phyloP scores from a whole-genome alignment of 2,888 invertebrate species.

The Lapara coniferarum region DNA sequence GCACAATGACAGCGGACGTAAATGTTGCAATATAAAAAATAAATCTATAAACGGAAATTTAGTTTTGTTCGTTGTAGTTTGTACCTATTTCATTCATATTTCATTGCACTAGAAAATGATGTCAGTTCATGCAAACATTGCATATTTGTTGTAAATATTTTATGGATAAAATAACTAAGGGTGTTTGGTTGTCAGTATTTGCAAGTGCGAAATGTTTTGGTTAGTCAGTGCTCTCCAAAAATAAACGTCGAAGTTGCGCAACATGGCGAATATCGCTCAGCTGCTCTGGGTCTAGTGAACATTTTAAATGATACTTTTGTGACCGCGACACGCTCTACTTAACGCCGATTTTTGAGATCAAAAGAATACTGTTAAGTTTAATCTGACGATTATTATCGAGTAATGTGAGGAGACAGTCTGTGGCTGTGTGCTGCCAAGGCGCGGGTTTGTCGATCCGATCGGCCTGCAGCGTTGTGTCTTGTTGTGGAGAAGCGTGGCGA shows the following conservation, averaged over 20 bases:
- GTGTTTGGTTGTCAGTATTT: not conserved
- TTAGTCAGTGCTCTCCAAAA: conserved; percentile 22
- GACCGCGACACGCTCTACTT: conserved; percentile 77
- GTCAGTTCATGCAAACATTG: conserved; percentile 15
- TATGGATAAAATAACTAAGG: not conserved
- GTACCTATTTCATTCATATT: not conserved
- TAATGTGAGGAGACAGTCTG: conserved; percentile 63
- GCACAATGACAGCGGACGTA: not conserved
- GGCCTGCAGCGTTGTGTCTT: conserved; percentile 35
- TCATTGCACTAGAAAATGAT: conserved; percentile 6
- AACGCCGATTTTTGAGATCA: conserved; percentile 56
- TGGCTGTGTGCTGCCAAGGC: conserved; percentile 52
- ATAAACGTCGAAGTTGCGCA: conserved; percentile 67
- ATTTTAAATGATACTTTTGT: conserved; percentile 64
- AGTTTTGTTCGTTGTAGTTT: conserved; percentile 12
- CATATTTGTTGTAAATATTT: conserved; percentile 1
- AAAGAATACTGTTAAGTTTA: conserved; percentile 62
- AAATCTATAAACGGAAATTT: not conserved
- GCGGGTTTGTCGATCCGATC: conserved; percentile 38
- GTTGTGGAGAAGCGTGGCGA: conserved; percentile 41
- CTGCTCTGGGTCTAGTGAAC: conserved; percentile 64
- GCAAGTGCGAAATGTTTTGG: not conserved
- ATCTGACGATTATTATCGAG: conserved; percentile 47
- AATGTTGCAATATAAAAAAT: conserved; percentile 10
- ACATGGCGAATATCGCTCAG: conserved; percentile 80